Evolutionary conservation across 2,888 invertebrate species (phyloP).

Genomic region (Stenoptilia bipunctidactyla): DNA sequence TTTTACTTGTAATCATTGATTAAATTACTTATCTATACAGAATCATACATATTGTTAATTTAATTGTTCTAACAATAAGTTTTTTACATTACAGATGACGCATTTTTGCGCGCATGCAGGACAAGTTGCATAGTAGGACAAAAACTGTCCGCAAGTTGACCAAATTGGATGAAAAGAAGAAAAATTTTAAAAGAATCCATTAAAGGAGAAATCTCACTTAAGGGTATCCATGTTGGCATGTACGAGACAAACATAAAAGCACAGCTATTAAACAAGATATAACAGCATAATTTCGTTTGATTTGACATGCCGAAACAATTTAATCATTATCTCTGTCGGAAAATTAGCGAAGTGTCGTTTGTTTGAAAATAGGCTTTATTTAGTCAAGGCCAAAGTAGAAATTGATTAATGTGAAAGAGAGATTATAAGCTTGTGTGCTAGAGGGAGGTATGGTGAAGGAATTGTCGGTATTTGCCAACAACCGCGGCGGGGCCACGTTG

Average conservation of each 20-base stretch:
- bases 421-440: conserved; percentile 41
- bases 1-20: too few species aligned
- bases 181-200: conserved; percentile 27
- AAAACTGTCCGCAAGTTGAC: not conserved
- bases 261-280: conserved; percentile 66
- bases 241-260: conserved; percentile 46
- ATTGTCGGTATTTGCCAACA: conserved; percentile 68
- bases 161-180: conserved; percentile 10
- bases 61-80: too few species aligned
- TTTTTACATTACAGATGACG: too few species aligned
- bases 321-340: conserved; percentile 61
- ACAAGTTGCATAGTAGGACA: too few species aligned
- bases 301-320: conserved; percentile 71
- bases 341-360: conserved; percentile 32
- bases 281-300: conserved; percentile 71
- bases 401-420: conserved; percentile 5
- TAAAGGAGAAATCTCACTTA: conserved; percentile 50
- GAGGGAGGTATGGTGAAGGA: conserved; percentile 45
- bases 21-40: too few species aligned
- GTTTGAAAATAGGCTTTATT: not conserved
- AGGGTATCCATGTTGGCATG: conserved; percentile 41
- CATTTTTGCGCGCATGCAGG: too few species aligned
- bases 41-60: too few species aligned
- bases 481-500: conserved; percentile 48
- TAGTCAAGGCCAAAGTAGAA: not conserved